Percentiles rank a stretch among this genome's conserved stretches.
Evolutionary conservation across 2,888 invertebrate genomes (phyloP).

Genomic region (Cenopis cana): DNA sequence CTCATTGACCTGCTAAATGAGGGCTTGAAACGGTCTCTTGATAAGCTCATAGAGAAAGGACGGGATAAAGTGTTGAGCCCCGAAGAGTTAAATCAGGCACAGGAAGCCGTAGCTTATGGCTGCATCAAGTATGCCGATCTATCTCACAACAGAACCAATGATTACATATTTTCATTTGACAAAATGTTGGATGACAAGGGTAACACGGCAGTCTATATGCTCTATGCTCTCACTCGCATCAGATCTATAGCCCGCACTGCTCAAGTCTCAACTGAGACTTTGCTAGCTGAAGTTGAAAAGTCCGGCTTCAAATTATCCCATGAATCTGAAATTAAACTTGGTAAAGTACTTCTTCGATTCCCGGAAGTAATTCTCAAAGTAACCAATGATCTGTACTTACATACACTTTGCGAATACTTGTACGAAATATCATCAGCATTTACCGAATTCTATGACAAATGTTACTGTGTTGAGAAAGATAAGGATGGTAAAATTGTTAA

Average conservation of each 20-base stretch:
- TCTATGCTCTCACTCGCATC: constrained; percentile 98
- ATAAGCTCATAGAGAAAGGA: constrained; percentile 94
- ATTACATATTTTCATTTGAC: constrained; percentile 99
- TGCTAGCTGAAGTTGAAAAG: constrained; percentile 86
- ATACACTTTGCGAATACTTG: constrained; percentile 96
- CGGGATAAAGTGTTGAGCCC: constrained; percentile 92
- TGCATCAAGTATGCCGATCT: constrained; percentile 99
- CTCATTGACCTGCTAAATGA: constrained; percentile 95
- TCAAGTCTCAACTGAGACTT: constrained; percentile 86
- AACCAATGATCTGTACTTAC: constrained; percentile 92
- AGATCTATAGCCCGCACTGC: constrained; percentile 94
- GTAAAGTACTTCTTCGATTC: constrained; percentile 93
- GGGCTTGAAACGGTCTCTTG: constrained; percentile 92
- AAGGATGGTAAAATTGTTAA: constrained; percentile 91
- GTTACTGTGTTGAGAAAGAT: constrained; percentile 98
- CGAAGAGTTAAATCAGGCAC: constrained; percentile 92
- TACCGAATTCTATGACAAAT: constrained; percentile 98
- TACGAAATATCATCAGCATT: constrained; percentile 97
- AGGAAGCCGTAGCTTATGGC: constrained; percentile 97
- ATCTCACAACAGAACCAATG: constrained; percentile 95
- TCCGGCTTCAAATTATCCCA: constrained; percentile 90
- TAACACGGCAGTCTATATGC: constrained; percentile 98
- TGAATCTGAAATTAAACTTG: constrained; percentile 97
- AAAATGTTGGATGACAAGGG: constrained; percentile 99
- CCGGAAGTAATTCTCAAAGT: constrained; percentile 94